phyloP scores from a whole-genome alignment of 2,888 invertebrate species.

The Byasa hedistus region DNA sequence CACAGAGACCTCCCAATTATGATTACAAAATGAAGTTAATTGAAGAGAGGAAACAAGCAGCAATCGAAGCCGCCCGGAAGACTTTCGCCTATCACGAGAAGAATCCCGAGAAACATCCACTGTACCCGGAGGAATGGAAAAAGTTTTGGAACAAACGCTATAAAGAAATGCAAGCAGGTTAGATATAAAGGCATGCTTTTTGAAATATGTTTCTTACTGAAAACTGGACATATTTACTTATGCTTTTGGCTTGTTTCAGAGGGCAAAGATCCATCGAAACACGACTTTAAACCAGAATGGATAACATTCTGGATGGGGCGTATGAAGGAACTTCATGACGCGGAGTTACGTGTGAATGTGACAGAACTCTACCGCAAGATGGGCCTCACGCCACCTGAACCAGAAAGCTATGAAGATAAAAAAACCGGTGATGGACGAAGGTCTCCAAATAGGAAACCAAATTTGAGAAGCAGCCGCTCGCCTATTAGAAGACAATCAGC shows the following conservation, averaged over 20 bases:
- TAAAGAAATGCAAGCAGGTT: conserved; percentile 87
- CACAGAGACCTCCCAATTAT: conserved; percentile 50
- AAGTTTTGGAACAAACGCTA: conserved; percentile 92
- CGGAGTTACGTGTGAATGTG: conserved; percentile 83
- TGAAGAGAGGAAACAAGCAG: conserved; percentile 64
- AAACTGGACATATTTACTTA: background rate
- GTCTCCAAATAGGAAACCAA: conserved; percentile 17
- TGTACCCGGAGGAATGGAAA: conserved; percentile 94
- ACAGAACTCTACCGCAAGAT: conserved; percentile 84
- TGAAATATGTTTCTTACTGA: background rate
- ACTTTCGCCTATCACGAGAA: conserved; percentile 87
- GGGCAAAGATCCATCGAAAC: conserved; percentile 86
- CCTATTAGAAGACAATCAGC: conserved; percentile 7
- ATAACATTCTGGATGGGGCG: conserved; percentile 90
- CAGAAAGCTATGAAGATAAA: conserved; percentile 34
- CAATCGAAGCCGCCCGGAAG: conserved; percentile 81
- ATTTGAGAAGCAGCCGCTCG: conserved; percentile 13
- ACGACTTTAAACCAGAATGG: conserved; percentile 95
- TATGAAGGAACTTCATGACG: conserved; percentile 88
- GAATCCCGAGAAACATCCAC: conserved; percentile 92
- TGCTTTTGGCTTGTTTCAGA: conserved; percentile 51
- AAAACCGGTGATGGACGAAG: background rate
- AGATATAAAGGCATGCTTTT: background rate
- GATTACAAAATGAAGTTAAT: conserved; percentile 78
- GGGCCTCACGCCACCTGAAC: conserved; percentile 65